A percentile compares a stretch with the other conserved stretches of the same genome.
Conservation (phyloP, 2,797 vertebrate species). For the Gadopsis bispinosus region DNA sequence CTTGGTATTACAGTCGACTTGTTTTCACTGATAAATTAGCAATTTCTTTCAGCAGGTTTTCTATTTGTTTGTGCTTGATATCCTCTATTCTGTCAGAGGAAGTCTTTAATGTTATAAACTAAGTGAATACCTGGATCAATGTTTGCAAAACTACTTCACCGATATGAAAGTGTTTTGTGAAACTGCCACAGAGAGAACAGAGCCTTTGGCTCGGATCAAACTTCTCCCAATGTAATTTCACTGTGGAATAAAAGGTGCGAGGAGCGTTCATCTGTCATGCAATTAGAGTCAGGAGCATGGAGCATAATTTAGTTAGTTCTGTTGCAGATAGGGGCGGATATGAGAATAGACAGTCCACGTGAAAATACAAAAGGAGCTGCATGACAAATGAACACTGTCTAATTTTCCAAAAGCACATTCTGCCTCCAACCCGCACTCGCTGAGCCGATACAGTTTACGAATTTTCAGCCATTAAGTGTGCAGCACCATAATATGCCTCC, state of each 20-base stretch:
- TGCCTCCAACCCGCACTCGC: constrained; percentile 45
- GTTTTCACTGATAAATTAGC: constrained; percentile 3
- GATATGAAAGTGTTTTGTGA: constrained; percentile 48
- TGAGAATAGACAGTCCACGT: constrained; percentile 62
- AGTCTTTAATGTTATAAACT: constrained; percentile 19
- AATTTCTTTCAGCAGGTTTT: not conserved
- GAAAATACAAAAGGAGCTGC: constrained; percentile 58
- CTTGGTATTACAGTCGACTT: not conserved
- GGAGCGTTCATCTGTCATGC: constrained; percentile 77
- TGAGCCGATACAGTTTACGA: constrained; percentile 38
- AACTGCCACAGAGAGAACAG: constrained; percentile 45
- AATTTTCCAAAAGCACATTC: constrained; percentile 52
- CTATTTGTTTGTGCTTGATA: not conserved
- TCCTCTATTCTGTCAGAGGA: constrained; percentile 12
- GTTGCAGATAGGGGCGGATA: constrained; percentile 61
- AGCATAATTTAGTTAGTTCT: constrained; percentile 71
- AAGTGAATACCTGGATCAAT: constrained; percentile 44
- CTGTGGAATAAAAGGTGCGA: constrained; percentile 64
- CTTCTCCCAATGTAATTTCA: constrained; percentile 65
- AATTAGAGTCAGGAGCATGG: constrained; percentile 73
- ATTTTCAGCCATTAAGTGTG: constrained; percentile 44
- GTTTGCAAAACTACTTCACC: constrained; percentile 45
- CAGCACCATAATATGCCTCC: constrained; percentile 38
- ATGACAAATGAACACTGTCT: constrained; percentile 64
- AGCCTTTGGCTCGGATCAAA: constrained; percentile 49